Conservation (phyloP, 2,797 vertebrate species). For the Stomatorhinus walkeri region DNA sequence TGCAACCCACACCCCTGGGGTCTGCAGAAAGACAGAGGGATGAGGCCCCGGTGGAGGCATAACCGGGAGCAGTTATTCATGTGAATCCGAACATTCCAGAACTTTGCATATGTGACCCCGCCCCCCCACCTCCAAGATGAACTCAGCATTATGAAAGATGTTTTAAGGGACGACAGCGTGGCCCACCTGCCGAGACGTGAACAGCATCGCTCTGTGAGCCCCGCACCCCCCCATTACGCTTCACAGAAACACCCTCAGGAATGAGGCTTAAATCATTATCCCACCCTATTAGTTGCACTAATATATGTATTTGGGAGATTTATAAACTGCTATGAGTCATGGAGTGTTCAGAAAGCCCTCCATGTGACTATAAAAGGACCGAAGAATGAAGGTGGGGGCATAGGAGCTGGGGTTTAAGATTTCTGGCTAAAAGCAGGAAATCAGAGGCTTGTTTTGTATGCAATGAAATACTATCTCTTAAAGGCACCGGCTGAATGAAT, state of each 20-base stretch:
- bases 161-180: constrained; percentile 15
- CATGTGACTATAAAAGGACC: neutral
- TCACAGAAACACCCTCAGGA: neutral
- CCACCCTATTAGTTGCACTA: constrained; percentile 10
- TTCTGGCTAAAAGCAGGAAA: neutral
- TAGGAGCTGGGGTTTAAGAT: neutral
- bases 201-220: neutral
- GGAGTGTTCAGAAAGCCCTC: neutral
- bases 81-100: neutral
- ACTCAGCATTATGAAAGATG: neutral
- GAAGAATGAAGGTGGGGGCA: neutral
- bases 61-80: neutral
- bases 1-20: neutral
- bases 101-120: neutral
- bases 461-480: neutral
- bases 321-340: constrained; percentile 15
- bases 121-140: neutral
- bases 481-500: neutral
- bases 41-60: neutral
- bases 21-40: neutral
- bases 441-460: constrained; percentile 1
- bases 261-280: constrained; percentile 21
- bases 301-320: constrained; percentile 24
- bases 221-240: neutral
- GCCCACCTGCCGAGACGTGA: constrained; percentile 30